Percentiles rank a stretch among this genome's conserved stretches.
phyloP scores from a whole-genome alignment of 2,888 invertebrate genomes.

The Onthophagus sagittarius region DNA sequence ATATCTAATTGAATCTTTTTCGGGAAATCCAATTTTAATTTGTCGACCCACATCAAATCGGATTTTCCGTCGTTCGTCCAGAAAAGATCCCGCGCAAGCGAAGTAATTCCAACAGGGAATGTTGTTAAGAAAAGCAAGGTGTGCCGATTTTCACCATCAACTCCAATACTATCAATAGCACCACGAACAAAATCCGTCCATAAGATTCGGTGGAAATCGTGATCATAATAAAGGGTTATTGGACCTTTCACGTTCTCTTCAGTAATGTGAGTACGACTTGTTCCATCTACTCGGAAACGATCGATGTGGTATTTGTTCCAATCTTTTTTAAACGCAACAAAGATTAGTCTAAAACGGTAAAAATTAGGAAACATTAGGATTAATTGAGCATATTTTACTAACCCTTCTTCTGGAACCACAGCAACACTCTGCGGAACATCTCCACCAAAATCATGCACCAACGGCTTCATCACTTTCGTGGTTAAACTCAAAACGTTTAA shows the following conservation, averaged over 20 bases:
- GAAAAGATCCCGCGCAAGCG: constrained; percentile 63
- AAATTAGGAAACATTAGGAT: too few relatives aligned
- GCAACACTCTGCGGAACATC: constrained; percentile 68
- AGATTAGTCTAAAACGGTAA: constrained; percentile 65
- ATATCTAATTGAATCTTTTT: constrained; percentile 46
- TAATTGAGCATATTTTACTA: too few relatives aligned
- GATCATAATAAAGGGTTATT: constrained; percentile 56
- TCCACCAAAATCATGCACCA: constrained; percentile 56
- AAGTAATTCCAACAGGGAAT: constrained; percentile 56
- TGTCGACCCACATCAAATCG: constrained; percentile 60
- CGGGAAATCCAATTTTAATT: constrained; percentile 42
- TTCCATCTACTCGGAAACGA: constrained; percentile 65
- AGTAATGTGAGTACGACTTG: constrained; percentile 48
- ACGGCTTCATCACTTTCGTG: constrained; percentile 55
- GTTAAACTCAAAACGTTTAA: constrained; percentile 64
- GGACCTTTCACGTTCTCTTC: constrained; percentile 52
- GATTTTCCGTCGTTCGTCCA: constrained; percentile 62
- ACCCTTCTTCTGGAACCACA: constrained; percentile 65
- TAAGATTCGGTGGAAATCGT: constrained; percentile 57
- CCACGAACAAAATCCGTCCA: constrained; percentile 66
- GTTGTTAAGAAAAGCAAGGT: constrained; percentile 42
- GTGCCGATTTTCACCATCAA: constrained; percentile 54
- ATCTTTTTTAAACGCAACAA: constrained; percentile 53
- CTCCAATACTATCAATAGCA: constrained; percentile 61
- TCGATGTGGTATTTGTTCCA: constrained; percentile 55